A percentile compares a stretch with the other conserved stretches of the same genome.
These are phyloP conservation scores for Bombus sylvicola DNA, from an alignment of 1,140 invertebrate genomes.

Conservation along the genomic window DNA sequence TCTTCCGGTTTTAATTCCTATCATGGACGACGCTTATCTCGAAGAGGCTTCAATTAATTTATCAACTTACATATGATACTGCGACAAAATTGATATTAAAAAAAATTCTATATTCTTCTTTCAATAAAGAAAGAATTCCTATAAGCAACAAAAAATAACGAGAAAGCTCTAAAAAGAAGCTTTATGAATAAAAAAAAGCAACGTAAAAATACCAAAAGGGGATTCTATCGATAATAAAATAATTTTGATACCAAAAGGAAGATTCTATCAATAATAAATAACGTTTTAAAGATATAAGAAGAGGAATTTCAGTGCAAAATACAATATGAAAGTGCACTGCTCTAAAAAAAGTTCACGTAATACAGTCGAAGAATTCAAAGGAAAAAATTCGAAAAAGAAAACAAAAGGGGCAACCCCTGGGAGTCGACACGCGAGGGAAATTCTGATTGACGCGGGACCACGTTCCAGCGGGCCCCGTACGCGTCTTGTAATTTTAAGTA, in stretches of 20 bases:
- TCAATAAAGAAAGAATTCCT: background rate
- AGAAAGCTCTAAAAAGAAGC: background rate
- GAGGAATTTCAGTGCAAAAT: background rate
- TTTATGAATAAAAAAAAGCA: background rate
- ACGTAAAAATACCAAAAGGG: background rate
- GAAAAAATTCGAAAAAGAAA: background rate
- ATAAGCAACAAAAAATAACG: background rate
- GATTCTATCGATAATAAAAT: background rate
- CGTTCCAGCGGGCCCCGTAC: conserved; percentile 45
- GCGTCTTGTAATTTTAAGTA: conserved; percentile 68
- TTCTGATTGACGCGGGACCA: conserved; percentile 41
- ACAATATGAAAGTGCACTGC: background rate
- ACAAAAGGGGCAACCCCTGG: background rate
- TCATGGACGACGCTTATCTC: no score
- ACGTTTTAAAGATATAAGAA: background rate
- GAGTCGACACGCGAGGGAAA: conserved; percentile 21
- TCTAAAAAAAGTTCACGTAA: background rate
- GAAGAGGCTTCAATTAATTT: no score
- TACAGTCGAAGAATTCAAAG: conserved; percentile 4
- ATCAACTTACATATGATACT: background rate
- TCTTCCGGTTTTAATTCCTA: background rate
- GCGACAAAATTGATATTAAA: background rate
- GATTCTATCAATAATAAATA: background rate
- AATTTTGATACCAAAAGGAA: no score
- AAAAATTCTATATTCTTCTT: background rate